These are phyloP conservation scores for Leistus spinibarbis DNA, from an alignment of 2,888 invertebrate genomes.

Conservation along the genomic window DNA sequence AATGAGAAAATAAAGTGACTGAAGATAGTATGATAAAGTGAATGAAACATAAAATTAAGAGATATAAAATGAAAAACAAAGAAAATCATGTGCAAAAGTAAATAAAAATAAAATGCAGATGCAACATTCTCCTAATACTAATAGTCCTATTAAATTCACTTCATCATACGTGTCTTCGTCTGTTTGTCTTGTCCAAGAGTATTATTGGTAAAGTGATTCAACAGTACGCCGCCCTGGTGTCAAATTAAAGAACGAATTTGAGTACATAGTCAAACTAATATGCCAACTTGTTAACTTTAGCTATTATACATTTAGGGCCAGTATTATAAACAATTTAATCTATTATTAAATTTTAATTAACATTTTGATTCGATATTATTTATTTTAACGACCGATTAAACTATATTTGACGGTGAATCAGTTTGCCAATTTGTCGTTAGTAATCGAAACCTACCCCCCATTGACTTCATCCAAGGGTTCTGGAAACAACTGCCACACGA, in stretches of 20 bases:
- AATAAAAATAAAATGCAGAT: neutral
- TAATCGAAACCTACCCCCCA: constrained; percentile 6
- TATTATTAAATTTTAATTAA: neutral
- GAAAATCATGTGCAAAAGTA: neutral
- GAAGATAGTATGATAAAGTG: neutral
- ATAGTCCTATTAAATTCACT: neutral
- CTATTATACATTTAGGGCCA: too few species aligned
- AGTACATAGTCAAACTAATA: too few species aligned
- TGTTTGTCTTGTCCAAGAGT: neutral
- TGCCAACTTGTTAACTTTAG: too few species aligned
- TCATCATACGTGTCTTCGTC: neutral
- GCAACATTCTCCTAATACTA: neutral
- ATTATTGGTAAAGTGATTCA: too few species aligned
- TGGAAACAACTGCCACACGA: constrained; percentile 85
- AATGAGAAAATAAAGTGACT: neutral
- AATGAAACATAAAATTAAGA: too few species aligned
- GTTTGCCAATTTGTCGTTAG: neutral
- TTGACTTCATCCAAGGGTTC: constrained; percentile 42
- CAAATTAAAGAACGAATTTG: too few species aligned
- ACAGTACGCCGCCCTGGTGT: too few species aligned
- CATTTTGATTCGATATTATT: too few species aligned
- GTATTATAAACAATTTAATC: too few species aligned
- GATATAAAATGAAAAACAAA: neutral
- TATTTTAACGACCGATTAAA: too few species aligned
- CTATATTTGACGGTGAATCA: too few species aligned